Evolutionary conservation across 2,797 vertebrate species (phyloP).

Genomic region (Gadopsis bispinosus): DNA sequence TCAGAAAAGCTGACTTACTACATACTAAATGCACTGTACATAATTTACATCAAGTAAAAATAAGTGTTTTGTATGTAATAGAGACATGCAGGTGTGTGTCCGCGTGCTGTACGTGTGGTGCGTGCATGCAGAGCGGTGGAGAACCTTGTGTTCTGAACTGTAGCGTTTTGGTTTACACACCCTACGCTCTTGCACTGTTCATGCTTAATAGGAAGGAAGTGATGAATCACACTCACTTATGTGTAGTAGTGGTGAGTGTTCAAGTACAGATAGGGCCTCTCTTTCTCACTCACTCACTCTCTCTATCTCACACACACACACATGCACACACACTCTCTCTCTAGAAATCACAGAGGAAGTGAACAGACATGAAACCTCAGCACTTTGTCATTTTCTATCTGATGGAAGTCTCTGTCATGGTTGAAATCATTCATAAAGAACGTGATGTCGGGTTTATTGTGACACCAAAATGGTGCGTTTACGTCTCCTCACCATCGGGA

Average conservation of each 20-base stretch:
- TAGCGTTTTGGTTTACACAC: conserved; percentile 64
- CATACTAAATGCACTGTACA: conserved; percentile 1
- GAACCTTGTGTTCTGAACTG: conserved; percentile 48
- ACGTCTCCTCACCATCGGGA: background rate
- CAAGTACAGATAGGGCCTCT: conserved; percentile 66
- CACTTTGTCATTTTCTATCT: conserved; percentile 64
- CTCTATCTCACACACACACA: background rate
- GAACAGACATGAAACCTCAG: conserved; percentile 72
- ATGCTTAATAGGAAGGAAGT: conserved; percentile 81
- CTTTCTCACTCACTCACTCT: conserved; percentile 45
- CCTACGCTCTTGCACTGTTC: conserved; percentile 70
- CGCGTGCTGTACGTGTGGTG: background rate
- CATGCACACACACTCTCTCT: conserved; percentile 36
- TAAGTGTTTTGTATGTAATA: background rate
- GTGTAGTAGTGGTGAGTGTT: conserved; percentile 75
- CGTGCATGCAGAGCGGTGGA: conserved; percentile 38
- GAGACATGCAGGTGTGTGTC: conserved; percentile 1
- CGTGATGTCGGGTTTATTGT: conserved; percentile 6
- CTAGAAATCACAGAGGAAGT: conserved; percentile 78
- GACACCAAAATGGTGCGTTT: conserved; percentile 8
- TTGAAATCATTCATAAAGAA: conserved; percentile 47
- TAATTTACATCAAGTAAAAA: background rate
- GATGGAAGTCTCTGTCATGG: conserved; percentile 53
- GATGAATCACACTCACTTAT: conserved; percentile 81
- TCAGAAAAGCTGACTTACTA: conserved; percentile 7